Conservation (phyloP, 2,797 vertebrate genomes). For the Alfaro cultratus region DNA sequence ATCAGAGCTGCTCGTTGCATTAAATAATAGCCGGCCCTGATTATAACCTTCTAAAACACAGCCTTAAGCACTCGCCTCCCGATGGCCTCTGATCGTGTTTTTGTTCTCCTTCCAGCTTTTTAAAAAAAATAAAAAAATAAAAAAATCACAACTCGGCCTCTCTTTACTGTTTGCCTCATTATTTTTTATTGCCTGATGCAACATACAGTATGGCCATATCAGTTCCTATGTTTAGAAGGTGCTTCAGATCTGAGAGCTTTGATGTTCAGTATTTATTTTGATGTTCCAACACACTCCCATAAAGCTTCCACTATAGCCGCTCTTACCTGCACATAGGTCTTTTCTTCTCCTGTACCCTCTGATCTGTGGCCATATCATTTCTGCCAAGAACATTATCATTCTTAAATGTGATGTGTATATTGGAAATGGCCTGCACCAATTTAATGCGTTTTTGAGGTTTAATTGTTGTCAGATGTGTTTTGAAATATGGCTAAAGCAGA, state of each 20-base stretch:
- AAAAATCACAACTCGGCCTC: not conserved
- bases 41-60: constrained; percentile 49
- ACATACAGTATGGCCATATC: not conserved
- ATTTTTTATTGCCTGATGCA: constrained; percentile 5
- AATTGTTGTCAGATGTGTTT: not conserved
- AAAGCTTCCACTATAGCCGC: not conserved
- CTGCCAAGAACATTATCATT: not conserved
- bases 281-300: not conserved
- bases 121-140: too few relatives aligned
- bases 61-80: constrained; percentile 19
- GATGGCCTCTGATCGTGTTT: constrained; percentile 2
- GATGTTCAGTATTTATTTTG: not conserved
- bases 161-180: not conserved
- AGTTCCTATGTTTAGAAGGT: not conserved
- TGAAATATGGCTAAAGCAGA: constrained; percentile 9
- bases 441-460: not conserved
- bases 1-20: constrained; percentile 36
- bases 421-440: not conserved
- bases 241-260: constrained; percentile 7
- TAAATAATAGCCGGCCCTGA: constrained; percentile 49
- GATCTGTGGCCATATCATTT: constrained; percentile 12
- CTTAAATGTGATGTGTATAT: constrained; percentile 11
- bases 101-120: not conserved
- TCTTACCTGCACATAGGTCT: not conserved
- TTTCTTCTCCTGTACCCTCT: not conserved